Base-by-base conservation (phyloP, 2,113 vertebrate genomes). In the Ginglymostoma cirratum region DNA sequence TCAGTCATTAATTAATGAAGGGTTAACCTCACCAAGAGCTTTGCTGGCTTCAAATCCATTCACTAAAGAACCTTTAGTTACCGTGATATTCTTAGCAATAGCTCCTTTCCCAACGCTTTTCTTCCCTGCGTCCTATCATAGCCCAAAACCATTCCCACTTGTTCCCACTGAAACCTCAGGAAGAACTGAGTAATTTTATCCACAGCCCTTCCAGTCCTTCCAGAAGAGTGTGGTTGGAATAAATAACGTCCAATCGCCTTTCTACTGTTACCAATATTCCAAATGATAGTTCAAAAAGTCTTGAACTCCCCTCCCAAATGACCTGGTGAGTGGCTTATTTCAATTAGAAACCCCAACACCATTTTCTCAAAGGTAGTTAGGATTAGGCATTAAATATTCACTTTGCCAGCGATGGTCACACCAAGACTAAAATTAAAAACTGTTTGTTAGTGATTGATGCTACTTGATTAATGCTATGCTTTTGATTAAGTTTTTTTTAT, bases 1-100 rank as follows among this genome's bases (percentile, higher is more conserved):
- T 48, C 96, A 96, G 96, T 94, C 61, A 45, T 94, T 92, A 30
- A 69, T 38, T 72, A 70, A 66, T 90, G 15, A 61, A n/a, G 5
- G 87, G 27, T 10, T 52, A 14, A 27, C 23, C 30, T 61, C 61
- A 52, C 52, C 87, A 90, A 90, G 87, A 61, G 23, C 23, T 61
- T 90, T 90, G 87, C 52, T 90, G 87, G 87, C 87, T 61, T 90
- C 87, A 52, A 30, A 30, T 14, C 52, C 12, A 55, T 90, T 52
- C 48, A 90, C 87, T 90, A 61, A 34, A 90, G 52, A 24, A 10
- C 87, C 21, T 38, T 27, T 34, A 90, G 87, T 90, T 34, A 61
- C 30, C 87, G 15, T 34, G 55, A 27, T 55, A 61, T 15, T 55
- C 55, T 90, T 90, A 61, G 12, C 30, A 34, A 21, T 90, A 61